Base-by-base conservation (phyloP, 2,113 vertebrate genomes). In the Labrus mixtus region DNA sequence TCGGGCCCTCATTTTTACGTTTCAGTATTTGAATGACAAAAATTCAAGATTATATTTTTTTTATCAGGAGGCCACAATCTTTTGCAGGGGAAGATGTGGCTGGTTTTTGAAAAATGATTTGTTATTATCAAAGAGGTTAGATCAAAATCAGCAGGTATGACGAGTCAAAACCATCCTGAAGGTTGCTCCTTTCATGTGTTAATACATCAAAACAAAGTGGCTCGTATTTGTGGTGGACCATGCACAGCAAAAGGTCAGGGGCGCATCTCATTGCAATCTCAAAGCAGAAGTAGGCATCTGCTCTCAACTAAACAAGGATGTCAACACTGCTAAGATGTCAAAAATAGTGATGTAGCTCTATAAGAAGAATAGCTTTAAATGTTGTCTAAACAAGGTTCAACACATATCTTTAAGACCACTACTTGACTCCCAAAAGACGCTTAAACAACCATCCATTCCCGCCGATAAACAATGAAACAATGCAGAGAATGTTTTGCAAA, bases 151-250 rank as follows among this genome's bases (percentile, higher is more conserved):
- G 54, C 25, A 8, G 66, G 20, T 66, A 56, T 63, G 20, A 61
- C 69, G n/a, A n/a, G n/a, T 62, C 36, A 55, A 11, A 50, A 51
- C 56, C 45, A 63, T 73, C 10, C 50, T 73, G 51, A 87, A 86
- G 84, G 82, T 85, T 79, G 39, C 71, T 78, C 54, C 60, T 82
- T 92, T 91, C 90, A 90, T 90, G 84, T 91, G 90, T 72, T 85
- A 91, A 92, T 90, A 57, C 23, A 55, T 58, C 41, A 69, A 39
- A 76, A 87, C 51, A 77, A 72, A 78, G 50, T 54, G 58, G 58
- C 58, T 80, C 33, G 12, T 41, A 78, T 78, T 82, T 79, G 36
- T 68, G 37, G 56, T 50, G 45, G 63, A 68, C 29, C 46, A 60
- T 68, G 66, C 16, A 55, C 48, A 60, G 48, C 12, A 62, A 79